Evolutionary conservation across 2,888 invertebrate species (phyloP), one percentile per base, ranked within the genome.

Genomic region (Tridacna crocea): DNA sequence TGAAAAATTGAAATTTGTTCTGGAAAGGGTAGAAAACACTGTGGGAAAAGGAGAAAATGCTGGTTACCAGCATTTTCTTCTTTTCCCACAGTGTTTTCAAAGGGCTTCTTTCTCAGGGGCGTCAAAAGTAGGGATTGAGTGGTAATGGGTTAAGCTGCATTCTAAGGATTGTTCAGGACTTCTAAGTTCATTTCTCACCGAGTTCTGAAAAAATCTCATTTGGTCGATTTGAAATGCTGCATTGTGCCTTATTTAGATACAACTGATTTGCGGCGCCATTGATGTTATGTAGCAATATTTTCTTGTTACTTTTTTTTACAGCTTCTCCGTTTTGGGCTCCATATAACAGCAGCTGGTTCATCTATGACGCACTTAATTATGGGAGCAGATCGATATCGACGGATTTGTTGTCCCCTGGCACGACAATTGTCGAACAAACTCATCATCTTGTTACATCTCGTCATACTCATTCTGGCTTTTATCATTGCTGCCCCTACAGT

Each of bases 301-400:
- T 36, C 36, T 36, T 8, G 36, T 36, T 36, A 36, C 36, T 36
- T 36, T 51, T n/a, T 68, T 22, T 58, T 68, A 11, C 58, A 76
- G 76, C 48, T 76, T 27, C 51, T 76, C 15, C 66, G 68, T 3
- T 76, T 66, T 36, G 76, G 76, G 2, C 68, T 55, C 22, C 76
- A 76, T 13, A 46, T 76, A 8, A 26, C 68, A 17, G 76, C 76
- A 2, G 66, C 22, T n/a, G 66, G 76, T 11, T 66, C 68, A 2
- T 66, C 76, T 2, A 17, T 46, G n/a, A 58, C 58, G 0, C 76
- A 76, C 17, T 15, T 58, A 2, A 22, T 76, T 15, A 51, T 68
- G 51, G 76, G 68, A 13, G n/a, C 68, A 19, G 76, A 76, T 36
- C 76, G 76, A 12, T 76, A 76, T 47, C 51, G 76, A 11, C 76